Evolutionary conservation across 2,797 vertebrate genomes (phyloP).

Genomic region (Acrocephalus scirpaceus): DNA sequence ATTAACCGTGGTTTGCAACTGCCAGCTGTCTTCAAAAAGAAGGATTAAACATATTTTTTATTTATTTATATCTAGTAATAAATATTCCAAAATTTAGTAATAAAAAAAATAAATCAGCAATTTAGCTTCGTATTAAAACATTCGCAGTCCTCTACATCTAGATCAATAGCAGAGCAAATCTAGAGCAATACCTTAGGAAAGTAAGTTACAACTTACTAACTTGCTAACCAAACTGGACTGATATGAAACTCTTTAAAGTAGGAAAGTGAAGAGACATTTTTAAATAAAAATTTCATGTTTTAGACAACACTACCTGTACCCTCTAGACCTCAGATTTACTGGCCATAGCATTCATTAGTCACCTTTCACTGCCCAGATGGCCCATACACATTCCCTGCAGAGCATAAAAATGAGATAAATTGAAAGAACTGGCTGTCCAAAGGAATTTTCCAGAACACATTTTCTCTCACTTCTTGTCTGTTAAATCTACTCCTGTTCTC

Average conservation of each 20-base stretch:
- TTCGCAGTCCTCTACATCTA: background rate
- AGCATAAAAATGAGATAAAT: background rate
- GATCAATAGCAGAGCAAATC: background rate
- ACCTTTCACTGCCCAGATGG: background rate
- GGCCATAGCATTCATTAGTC: background rate
- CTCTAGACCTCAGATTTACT: background rate
- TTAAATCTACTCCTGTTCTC: background rate
- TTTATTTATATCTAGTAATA: background rate
- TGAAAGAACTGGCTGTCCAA: background rate
- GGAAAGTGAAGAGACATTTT: background rate
- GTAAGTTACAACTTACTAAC: background rate
- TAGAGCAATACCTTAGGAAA: background rate
- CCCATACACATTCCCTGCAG: background rate
- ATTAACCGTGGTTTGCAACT: background rate
- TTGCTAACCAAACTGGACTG: background rate
- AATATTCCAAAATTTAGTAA: background rate
- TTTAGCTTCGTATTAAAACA: background rate
- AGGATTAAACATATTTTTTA: background rate
- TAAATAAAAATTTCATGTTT: background rate
- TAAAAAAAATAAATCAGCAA: background rate
- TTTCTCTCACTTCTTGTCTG: background rate
- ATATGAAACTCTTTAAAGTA: background rate
- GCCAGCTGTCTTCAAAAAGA: background rate
- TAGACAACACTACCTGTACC: background rate
- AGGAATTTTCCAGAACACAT: background rate